Conservation (phyloP, 2,888 invertebrate species). For the Trichopria drosophilae region DNA sequence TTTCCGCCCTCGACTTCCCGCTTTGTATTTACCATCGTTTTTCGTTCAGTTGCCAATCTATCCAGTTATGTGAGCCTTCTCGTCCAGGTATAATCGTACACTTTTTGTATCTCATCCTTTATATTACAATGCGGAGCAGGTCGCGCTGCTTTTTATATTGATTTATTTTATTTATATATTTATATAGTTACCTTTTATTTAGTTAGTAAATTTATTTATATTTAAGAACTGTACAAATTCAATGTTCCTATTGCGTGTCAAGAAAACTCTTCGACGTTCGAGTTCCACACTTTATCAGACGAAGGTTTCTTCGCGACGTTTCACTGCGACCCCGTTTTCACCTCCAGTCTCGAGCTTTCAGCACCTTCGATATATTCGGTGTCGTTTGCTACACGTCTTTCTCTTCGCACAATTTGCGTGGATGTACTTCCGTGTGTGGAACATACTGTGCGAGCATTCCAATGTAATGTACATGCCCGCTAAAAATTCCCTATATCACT, state of each 20-base stretch:
- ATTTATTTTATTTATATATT: conserved; percentile 44
- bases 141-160: conserved; percentile 37
- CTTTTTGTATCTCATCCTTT: conserved; percentile 28
- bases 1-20: neutral
- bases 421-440: too few species aligned
- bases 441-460: conserved; percentile 48
- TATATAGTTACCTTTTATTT: conserved; percentile 50
- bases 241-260: conserved; percentile 57
- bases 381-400: too few species aligned
- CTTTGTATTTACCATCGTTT: neutral
- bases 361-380: conserved; percentile 5
- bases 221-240: conserved; percentile 59
- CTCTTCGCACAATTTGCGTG: too few species aligned
- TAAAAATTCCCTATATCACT: conserved; percentile 57
- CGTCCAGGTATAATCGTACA: conserved; percentile 19
- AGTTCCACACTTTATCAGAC: conserved; percentile 25
- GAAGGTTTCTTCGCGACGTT: conserved; percentile 23
- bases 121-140: conserved; percentile 38
- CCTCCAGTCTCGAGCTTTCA: conserved; percentile 7
- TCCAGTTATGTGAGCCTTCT: neutral
- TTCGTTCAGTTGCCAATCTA: neutral
- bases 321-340: conserved; percentile 16
- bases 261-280: conserved; percentile 52
- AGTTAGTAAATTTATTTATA: conserved; percentile 58
- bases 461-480: conserved; percentile 59